Evolutionary conservation across 2,113 vertebrate species (phyloP).

Genomic region (Porphyrio hochstetteri): DNA sequence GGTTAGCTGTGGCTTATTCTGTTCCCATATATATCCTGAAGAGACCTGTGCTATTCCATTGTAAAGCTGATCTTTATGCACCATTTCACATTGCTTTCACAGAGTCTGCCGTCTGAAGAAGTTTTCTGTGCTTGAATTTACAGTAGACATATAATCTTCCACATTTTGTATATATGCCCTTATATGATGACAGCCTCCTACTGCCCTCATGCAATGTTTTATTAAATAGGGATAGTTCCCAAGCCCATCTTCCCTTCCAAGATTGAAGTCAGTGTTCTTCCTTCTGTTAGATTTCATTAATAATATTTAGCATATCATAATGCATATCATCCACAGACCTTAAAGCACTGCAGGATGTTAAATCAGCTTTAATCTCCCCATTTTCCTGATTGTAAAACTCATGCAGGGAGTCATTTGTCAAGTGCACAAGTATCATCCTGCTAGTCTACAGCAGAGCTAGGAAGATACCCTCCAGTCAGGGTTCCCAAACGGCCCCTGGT

Average conservation of each 20-base stretch:
- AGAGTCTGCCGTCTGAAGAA: neutral
- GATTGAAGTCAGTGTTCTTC: neutral
- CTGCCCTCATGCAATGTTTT: neutral
- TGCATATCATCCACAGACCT: neutral
- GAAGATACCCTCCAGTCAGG: neutral
- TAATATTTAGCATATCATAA: slow-evolving; percentile 13
- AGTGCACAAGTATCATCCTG: neutral
- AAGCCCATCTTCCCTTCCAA: neutral
- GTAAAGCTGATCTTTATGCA: neutral
- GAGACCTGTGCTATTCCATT: neutral
- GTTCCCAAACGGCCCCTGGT: neutral
- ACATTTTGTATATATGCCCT: neutral
- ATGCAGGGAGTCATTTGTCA: neutral
- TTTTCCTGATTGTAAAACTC: slow-evolving; percentile 24
- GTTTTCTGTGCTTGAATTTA: neutral
- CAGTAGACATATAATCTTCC: neutral
- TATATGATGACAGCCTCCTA: neutral
- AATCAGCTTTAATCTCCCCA: slow-evolving; percentile 22
- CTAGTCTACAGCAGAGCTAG: neutral
- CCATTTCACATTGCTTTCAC: neutral
- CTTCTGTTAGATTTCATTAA: neutral
- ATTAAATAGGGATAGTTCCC: neutral
- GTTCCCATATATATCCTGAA: neutral
- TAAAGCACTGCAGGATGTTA: neutral
- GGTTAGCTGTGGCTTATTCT: neutral